Percentiles rank a stretch among this genome's conserved stretches.
These are phyloP conservation scores for Physella acuta DNA, from an alignment of 1,140 invertebrate genomes.

Conservation along the genomic window DNA sequence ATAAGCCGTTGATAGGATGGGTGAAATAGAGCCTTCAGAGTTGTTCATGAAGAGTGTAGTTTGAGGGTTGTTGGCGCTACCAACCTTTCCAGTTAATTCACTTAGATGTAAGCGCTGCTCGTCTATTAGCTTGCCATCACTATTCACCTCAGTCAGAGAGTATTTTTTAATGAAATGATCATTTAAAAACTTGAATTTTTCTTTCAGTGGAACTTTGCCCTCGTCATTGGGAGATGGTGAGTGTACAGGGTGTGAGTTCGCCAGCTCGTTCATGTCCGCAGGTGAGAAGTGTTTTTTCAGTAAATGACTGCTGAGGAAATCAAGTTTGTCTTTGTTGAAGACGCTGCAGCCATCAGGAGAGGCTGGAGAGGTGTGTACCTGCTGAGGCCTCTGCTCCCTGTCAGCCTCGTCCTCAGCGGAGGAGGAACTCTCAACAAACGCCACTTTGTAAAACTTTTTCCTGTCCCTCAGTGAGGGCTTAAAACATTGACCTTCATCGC, in stretches of 20 bases:
- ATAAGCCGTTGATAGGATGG: background rate
- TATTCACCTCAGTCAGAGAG: background rate
- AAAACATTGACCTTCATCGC: too few species aligned
- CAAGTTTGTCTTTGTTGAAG: background rate
- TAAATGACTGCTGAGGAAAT: background rate
- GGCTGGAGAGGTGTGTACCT: too few species aligned
- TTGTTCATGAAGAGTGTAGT: background rate
- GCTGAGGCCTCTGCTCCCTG: too few species aligned
- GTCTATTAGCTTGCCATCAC: too few species aligned
- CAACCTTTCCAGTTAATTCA: background rate
- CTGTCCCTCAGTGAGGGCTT: background rate
- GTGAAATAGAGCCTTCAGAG: background rate
- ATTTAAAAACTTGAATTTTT: background rate
- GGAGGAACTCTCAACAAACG: background rate
- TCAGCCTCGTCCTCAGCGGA: constrained; percentile 3
- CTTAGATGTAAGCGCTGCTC: too few species aligned
- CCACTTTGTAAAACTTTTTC: background rate
- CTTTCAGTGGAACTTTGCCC: background rate
- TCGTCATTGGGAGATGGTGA: background rate
- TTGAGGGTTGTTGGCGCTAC: background rate
- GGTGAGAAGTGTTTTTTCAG: background rate
- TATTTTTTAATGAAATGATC: background rate
- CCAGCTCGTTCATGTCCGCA: background rate
- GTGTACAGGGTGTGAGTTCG: too few species aligned
- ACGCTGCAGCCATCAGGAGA: background rate